Conservation (phyloP, 2,113 vertebrate genomes). For the Tringa solitaria region DNA sequence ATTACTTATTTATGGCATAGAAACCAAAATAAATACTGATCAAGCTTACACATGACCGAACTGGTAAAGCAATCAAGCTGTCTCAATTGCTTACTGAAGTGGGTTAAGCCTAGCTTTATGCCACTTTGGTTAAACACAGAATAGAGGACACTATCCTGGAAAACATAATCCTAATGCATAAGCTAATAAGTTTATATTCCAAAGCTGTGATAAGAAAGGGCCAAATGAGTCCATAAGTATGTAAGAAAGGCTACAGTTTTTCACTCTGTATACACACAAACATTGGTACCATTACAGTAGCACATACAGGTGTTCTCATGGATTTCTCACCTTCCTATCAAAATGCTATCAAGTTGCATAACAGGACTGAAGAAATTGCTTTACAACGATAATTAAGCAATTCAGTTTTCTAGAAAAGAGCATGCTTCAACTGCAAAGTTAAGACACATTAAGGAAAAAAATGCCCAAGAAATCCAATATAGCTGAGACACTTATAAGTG, state of each 20-base stretch:
- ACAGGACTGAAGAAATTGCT: background rate
- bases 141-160: background rate
- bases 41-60: background rate
- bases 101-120: background rate
- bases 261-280: background rate
- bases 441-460: background rate
- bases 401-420: background rate
- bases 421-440: background rate
- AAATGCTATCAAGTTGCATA: background rate
- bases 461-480: background rate
- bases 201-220: background rate
- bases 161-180: background rate
- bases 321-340: background rate
- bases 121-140: background rate
- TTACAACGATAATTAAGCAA: background rate
- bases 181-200: background rate
- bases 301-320: accelerated
- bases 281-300: background rate
- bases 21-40: background rate
- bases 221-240: accelerated
- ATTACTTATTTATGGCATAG: background rate
- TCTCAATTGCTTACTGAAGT: background rate
- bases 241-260: background rate
- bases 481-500: background rate
- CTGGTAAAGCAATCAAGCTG: background rate